These are phyloP conservation scores for Drosophila azteca DNA, from an alignment of 1,140 invertebrate species.

Conservation along the genomic window DNA sequence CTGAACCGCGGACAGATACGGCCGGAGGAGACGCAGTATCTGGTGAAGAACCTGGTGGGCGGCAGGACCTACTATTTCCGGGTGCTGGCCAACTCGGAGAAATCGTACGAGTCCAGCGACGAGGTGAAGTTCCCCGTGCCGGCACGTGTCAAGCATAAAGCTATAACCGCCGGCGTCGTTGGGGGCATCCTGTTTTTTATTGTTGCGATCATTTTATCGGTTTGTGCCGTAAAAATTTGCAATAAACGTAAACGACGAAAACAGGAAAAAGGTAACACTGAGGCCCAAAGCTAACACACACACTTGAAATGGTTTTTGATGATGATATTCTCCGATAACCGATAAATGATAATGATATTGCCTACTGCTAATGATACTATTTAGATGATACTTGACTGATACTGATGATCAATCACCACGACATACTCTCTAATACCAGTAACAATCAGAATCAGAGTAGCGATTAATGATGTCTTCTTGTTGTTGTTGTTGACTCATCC, in stretches of 20 bases:
- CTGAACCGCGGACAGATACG: slow-evolving; percentile 94
- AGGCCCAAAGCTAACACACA: slow-evolving; percentile 68
- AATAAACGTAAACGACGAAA: slow-evolving; percentile 97
- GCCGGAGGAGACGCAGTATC: slow-evolving; percentile 93
- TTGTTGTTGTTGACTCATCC: slow-evolving; percentile 25
- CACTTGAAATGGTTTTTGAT: slow-evolving; percentile 82
- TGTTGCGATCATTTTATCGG: slow-evolving; percentile 96
- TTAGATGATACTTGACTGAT: slow-evolving; percentile 6
- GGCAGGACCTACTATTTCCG: slow-evolving; percentile 95
- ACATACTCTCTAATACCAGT: slow-evolving; percentile 12
- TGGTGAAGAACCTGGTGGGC: slow-evolving; percentile 95
- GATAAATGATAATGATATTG: slow-evolving; percentile 34
- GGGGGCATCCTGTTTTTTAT: slow-evolving; percentile 98
- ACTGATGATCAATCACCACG: slow-evolving; percentile 23
- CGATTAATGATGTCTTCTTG: slow-evolving; percentile 47
- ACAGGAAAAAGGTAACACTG: slow-evolving; percentile 96
- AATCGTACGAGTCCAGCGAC: slow-evolving; percentile 92
- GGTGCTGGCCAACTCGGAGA: slow-evolving; percentile 93
- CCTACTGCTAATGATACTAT: slow-evolving; percentile 36
- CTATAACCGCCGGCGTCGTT: slow-evolving; percentile 96
- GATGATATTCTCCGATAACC: slow-evolving; percentile 15
- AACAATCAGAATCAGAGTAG: slow-evolving; percentile 2
- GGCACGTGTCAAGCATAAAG: slow-evolving; percentile 94
- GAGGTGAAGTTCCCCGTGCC: slow-evolving; percentile 94
- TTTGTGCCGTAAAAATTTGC: slow-evolving; percentile 98